Conservation (phyloP, 2,888 invertebrate genomes). For the Zaprionus lineosus region DNA sequence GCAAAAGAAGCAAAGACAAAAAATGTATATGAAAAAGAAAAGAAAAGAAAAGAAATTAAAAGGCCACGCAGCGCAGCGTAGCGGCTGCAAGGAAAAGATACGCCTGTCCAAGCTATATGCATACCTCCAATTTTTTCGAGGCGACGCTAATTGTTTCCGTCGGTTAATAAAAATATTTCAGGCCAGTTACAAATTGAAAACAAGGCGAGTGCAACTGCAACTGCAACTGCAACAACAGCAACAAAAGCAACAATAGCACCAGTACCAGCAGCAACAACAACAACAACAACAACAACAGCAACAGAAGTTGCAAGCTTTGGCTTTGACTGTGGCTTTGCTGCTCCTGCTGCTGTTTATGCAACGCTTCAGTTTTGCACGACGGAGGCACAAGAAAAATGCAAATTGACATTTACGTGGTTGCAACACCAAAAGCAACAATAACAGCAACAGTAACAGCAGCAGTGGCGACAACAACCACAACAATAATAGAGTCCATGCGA, state of each 20-base stretch:
- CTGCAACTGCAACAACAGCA: conserved; percentile 34
- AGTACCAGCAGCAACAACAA: conserved; percentile 20
- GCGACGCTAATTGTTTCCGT: conserved; percentile 80
- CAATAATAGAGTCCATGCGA: conserved; percentile 37
- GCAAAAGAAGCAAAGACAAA: background rate
- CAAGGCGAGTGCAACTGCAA: conserved; percentile 44
- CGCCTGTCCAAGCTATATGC: conserved; percentile 55
- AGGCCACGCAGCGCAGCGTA: conserved; percentile 63
- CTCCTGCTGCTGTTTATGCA: conserved; percentile 67
- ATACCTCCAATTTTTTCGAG: conserved; percentile 47
- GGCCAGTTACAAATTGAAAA: conserved; percentile 74
- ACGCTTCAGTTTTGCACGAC: conserved; percentile 64
- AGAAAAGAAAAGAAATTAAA: conserved; percentile 42
- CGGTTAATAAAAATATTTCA: conserved; percentile 79
- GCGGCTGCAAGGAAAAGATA: conserved; percentile 49
- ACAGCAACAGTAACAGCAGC: conserved; percentile 34
- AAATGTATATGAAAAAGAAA: background rate
- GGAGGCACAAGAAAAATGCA: conserved; percentile 66
- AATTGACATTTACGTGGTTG: conserved; percentile 78
- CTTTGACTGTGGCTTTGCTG: conserved; percentile 4
- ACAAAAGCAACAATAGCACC: conserved; percentile 36
- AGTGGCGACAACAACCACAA: conserved; percentile 38
- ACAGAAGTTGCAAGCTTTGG: too few species aligned
- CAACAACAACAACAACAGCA: conserved; percentile 33
- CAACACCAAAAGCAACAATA: conserved; percentile 49